phyloP scores from a whole-genome alignment of 2,888 invertebrate genomes.

The Cephus nigrinus region DNA sequence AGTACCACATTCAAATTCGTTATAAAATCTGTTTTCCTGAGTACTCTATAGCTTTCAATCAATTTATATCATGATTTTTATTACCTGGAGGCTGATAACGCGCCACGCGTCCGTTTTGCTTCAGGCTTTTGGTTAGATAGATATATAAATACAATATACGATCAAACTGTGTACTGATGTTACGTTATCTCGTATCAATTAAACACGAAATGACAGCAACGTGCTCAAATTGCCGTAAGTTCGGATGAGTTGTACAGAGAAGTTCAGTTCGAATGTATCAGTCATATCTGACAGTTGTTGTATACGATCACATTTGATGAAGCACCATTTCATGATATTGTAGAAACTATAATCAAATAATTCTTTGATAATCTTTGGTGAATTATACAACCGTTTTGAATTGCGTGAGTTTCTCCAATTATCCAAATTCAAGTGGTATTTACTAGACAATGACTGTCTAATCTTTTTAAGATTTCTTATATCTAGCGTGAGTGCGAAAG shows the following conservation, averaged over 20 bases:
- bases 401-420: not conserved
- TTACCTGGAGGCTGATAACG: not conserved
- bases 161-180: slow-evolving; percentile 4
- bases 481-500: not conserved
- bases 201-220: slow-evolving; percentile 34
- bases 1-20: not conserved
- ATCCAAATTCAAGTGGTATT: not conserved
- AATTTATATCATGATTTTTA: not conserved
- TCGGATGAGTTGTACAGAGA: not conserved
- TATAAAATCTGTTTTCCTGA: not conserved
- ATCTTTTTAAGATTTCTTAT: not conserved
- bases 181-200: slow-evolving; percentile 36
- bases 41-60: not conserved
- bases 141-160: slow-evolving; percentile 31
- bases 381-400: not conserved
- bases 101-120: slow-evolving; percentile 32
- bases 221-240: not conserved
- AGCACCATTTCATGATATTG: not conserved
- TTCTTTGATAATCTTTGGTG: not conserved
- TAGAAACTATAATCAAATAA: not conserved
- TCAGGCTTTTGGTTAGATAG: slow-evolving; percentile 25
- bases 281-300: not conserved
- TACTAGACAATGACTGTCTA: not conserved
- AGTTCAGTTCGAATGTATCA: not conserved
- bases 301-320: not conserved